Evolutionary conservation across 2,113 vertebrate species (phyloP).

Genomic region (Erythrocercus mccallii): DNA sequence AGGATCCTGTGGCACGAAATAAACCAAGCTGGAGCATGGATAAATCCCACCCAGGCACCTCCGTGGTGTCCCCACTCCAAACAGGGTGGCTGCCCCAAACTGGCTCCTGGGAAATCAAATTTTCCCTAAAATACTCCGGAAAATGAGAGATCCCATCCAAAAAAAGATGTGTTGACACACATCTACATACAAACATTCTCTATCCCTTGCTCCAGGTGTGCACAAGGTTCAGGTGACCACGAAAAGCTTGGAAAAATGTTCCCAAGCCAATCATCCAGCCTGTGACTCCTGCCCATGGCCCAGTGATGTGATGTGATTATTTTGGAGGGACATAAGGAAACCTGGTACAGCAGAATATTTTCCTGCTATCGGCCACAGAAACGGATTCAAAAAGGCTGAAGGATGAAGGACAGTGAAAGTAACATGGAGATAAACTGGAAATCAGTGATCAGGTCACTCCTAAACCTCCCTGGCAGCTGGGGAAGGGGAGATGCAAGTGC

Average conservation of each 20-base stretch:
- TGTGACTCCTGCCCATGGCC: neutral
- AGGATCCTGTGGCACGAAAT: too few species aligned
- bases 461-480: neutral
- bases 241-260: neutral
- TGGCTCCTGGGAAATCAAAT: fast-evolving
- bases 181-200: neutral
- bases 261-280: neutral
- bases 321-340: neutral
- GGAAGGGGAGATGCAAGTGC: neutral
- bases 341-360: neutral
- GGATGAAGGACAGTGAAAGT: neutral
- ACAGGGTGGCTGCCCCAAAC: neutral
- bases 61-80: neutral
- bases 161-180: neutral
- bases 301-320: neutral
- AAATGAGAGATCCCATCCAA: neutral
- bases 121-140: neutral
- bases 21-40: neutral
- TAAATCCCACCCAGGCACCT: neutral
- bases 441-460: neutral
- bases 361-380: fast-evolving
- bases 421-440: neutral
- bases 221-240: neutral
- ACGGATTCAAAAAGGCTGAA: neutral
- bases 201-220: neutral